Evolutionary conservation across 2,888 invertebrate genomes (phyloP).

Genomic region (Latrodectus hesperus): DNA sequence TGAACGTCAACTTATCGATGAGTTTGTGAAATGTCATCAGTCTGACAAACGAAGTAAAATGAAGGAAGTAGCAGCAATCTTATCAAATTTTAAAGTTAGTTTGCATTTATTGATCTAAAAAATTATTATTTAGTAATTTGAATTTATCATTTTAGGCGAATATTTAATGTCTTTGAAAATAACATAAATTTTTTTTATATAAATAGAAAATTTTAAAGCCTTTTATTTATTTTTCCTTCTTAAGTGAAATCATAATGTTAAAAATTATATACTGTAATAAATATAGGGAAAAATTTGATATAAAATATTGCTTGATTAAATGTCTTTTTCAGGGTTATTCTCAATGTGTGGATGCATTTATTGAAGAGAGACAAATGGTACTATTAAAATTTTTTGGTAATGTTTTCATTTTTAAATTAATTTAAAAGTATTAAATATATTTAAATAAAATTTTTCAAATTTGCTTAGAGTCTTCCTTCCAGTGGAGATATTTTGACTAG

Average conservation of each 20-base stretch:
- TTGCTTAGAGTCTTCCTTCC: conserved; percentile 84
- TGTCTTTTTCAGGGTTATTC: conserved; percentile 83
- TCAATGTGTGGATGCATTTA: conserved; percentile 96
- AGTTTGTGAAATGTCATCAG: conserved; percentile 92
- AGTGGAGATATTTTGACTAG: conserved; percentile 93
- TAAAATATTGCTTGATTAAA: too few relatives aligned
- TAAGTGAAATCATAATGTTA: too few relatives aligned
- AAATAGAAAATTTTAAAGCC: too few relatives aligned
- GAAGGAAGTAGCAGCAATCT: conserved; percentile 92
- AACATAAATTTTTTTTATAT: too few relatives aligned
- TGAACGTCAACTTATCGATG: conserved; percentile 91
- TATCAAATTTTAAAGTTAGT: conserved; percentile 90
- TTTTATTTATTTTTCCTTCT: too few relatives aligned
- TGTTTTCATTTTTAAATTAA: not conserved
- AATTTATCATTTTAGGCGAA: too few relatives aligned
- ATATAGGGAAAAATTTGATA: too few relatives aligned
- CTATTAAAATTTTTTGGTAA: conserved; percentile 70
- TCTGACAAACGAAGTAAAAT: conserved; percentile 89
- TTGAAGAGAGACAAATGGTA: conserved; percentile 96
- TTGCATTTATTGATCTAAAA: conserved; percentile 17
- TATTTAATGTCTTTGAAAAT: too few relatives aligned
- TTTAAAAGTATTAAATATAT: not conserved
- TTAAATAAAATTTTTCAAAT: not conserved
- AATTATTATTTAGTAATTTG: too few relatives aligned
- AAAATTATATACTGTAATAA: too few relatives aligned